Evolutionary conservation across 2,797 vertebrate species (phyloP).

Genomic region (Anisognathus igniventris): DNA sequence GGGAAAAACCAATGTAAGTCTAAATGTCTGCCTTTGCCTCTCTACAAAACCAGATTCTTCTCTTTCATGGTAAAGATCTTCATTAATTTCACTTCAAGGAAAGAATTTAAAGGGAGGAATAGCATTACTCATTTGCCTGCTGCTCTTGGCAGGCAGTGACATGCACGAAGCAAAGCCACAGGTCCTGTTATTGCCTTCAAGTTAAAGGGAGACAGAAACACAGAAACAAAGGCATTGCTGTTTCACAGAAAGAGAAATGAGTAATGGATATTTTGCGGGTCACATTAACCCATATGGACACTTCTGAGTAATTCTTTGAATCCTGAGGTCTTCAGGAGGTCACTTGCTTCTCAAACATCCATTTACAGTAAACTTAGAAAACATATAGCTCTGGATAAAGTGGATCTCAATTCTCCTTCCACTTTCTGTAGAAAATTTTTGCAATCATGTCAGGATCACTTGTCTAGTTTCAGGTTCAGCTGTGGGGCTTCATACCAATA

Average conservation of each 20-base stretch:
- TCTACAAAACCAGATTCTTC: not conserved
- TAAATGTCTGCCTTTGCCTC: not conserved
- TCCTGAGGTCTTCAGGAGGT: not conserved
- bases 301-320: conserved; percentile 10
- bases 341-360: not conserved
- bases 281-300: not conserved
- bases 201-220: not conserved
- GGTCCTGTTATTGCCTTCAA: conserved; percentile 16
- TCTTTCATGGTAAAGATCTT: conserved; percentile 18
- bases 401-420: not conserved
- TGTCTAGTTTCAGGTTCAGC: not conserved
- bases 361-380: not conserved
- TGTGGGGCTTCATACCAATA: not conserved
- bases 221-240: conserved; percentile 23
- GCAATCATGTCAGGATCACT: not conserved
- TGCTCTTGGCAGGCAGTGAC: conserved; percentile 52
- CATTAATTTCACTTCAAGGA: conserved; percentile 50
- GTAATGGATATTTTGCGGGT: conserved; percentile 17
- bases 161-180: not conserved
- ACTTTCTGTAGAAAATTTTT: not conserved
- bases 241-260: conserved; percentile 24
- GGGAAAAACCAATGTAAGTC: not conserved
- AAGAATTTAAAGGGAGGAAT: conserved; percentile 49
- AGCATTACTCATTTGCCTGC: conserved; percentile 32
- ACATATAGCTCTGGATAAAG: not conserved